Evolutionary conservation across 1,140 invertebrate genomes (phyloP).

Genomic region (Geopemphigus sp.): DNA sequence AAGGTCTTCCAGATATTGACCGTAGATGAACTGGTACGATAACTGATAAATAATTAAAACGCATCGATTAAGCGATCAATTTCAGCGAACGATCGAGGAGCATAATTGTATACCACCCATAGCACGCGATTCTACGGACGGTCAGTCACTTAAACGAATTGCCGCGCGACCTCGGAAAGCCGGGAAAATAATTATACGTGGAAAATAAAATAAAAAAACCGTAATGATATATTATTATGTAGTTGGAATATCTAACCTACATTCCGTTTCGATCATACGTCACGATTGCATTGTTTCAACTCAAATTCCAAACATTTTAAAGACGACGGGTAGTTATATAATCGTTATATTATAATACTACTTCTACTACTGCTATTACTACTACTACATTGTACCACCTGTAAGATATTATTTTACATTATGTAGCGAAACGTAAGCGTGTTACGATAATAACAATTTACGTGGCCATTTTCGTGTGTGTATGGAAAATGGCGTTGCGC

Average conservation of each 20-base stretch:
- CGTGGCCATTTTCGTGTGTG: too few species aligned
- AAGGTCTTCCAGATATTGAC: neutral
- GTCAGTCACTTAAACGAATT: neutral
- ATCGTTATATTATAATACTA: neutral
- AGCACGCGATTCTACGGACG: constrained; percentile 15
- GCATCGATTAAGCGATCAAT: constrained; percentile 14
- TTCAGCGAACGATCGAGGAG: neutral
- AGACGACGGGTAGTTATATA: neutral
- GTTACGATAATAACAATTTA: too few species aligned
- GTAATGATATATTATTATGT: constrained; percentile 9
- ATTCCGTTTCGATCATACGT: constrained; percentile 17
- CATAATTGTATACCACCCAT: neutral
- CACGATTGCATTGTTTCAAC: constrained; percentile 1
- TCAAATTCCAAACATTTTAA: neutral
- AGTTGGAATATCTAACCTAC: neutral
- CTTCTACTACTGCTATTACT: neutral
- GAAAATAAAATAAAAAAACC: neutral
- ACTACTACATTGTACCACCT: neutral
- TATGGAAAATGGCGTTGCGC: too few species aligned
- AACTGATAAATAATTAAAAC: neutral
- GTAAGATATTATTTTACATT: neutral
- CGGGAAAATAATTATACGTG: constrained; percentile 8
- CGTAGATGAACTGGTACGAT: too few species aligned
- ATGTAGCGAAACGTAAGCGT: neutral
- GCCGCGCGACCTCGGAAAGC: neutral